A percentile compares a stretch with the other conserved stretches of the same genome.
Evolutionary conservation across 2,113 vertebrate genomes (phyloP).

Genomic region (Apeltes quadracus): DNA sequence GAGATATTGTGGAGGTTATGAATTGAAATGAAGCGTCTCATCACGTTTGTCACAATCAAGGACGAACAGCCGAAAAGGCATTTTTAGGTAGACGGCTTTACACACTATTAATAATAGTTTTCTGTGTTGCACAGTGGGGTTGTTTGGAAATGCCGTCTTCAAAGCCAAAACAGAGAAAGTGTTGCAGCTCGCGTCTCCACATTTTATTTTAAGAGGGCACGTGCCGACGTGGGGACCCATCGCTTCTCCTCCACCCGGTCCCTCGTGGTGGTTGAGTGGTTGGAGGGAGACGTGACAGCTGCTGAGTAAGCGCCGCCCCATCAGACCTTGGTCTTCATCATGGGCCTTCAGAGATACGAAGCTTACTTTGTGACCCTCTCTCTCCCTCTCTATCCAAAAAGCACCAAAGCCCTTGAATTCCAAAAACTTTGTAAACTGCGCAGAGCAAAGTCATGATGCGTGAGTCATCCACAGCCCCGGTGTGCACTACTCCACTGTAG

Average conservation of each 20-base stretch:
- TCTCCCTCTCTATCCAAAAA: slow-evolving; percentile 15
- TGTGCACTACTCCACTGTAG: slow-evolving; percentile 60
- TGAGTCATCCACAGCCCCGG: slow-evolving; percentile 68
- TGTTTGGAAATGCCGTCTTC: slow-evolving; percentile 30
- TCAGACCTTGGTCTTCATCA: background rate
- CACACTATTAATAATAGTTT: slow-evolving; percentile 22
- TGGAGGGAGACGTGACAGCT: slow-evolving; percentile 6
- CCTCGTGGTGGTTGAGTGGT: background rate
- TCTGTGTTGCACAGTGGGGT: slow-evolving; percentile 23
- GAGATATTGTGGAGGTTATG: background rate
- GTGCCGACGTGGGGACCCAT: background rate
- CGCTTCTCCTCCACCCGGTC: background rate
- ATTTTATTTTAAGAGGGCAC: background rate
- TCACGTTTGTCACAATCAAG: background rate
- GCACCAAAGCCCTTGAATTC: slow-evolving; percentile 27
- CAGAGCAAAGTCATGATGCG: slow-evolving; percentile 61
- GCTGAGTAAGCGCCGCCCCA: slow-evolving; percentile 2
- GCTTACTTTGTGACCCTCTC: background rate
- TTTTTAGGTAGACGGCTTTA: slow-evolving; percentile 9
- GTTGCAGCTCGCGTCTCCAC: background rate
- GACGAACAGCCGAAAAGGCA: slow-evolving; percentile 10
- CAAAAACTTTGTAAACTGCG: slow-evolving; percentile 55
- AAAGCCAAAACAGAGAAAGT: slow-evolving; percentile 20
- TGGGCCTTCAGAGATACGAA: background rate
- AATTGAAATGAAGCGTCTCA: slow-evolving; percentile 6